Evolutionary conservation across 2,113 vertebrate genomes (phyloP).

Genomic region (Phaetusa simplex): DNA sequence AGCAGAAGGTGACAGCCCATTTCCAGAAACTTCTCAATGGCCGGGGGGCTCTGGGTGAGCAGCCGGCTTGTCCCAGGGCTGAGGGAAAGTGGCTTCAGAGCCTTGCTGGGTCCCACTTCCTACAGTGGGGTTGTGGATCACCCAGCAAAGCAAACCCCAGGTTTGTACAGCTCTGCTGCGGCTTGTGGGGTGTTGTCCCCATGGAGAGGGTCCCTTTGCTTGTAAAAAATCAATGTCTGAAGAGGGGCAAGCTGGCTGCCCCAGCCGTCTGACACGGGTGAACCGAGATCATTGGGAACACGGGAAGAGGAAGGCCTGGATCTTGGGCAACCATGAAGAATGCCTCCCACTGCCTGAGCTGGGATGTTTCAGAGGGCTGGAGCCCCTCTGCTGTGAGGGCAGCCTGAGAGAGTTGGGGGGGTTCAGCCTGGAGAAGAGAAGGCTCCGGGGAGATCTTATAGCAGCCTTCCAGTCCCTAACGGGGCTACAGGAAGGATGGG

Average conservation of each 20-base stretch:
- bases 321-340: neutral
- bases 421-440: too few species aligned
- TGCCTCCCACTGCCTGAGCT: fast-evolving
- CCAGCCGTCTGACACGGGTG: neutral
- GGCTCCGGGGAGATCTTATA: too few species aligned
- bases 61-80: neutral
- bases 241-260: neutral
- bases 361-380: too few species aligned
- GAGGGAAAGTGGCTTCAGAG: neutral
- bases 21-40: neutral
- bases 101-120: neutral
- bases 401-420: too few species aligned
- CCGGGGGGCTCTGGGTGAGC: neutral
- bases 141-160: neutral
- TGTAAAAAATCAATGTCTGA: neutral
- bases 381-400: too few species aligned
- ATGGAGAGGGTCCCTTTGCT: neutral
- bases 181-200: neutral
- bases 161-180: neutral
- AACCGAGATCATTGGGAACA: neutral
- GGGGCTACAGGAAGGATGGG: too few species aligned
- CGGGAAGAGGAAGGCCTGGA: neutral
- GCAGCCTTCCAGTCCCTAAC: too few species aligned
- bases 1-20: neutral
- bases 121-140: fast-evolving